Conservation (phyloP, 2,113 vertebrate genomes). For the Psilopsiagon aurifrons region DNA sequence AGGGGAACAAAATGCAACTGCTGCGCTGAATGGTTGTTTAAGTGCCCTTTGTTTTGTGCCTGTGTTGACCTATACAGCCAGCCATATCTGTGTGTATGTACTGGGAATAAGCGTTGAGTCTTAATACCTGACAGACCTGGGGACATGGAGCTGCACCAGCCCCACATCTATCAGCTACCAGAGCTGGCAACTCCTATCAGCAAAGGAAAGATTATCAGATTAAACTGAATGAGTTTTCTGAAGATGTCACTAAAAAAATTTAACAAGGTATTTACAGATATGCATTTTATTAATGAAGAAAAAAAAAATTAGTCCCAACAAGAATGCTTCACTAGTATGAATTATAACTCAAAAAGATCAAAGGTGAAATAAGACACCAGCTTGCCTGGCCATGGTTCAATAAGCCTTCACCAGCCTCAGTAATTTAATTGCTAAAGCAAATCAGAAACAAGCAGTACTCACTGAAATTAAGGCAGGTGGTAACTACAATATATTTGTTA, state of each 20-base stretch:
- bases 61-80: not conserved
- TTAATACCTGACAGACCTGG: not conserved
- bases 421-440: not conserved
- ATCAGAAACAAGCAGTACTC: not conserved
- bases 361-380: not conserved
- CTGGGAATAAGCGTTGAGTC: not conserved
- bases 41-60: not conserved
- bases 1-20: not conserved
- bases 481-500: not conserved
- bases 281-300: not conserved
- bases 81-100: not conserved
- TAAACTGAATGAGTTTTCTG: not conserved
- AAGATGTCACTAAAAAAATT: not conserved
- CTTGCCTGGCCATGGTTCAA: not conserved
- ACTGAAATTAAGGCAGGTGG: not conserved
- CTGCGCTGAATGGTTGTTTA: not conserved
- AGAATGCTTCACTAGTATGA: not conserved
- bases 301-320: not conserved
- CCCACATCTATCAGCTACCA: not conserved
- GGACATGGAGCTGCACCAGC: not conserved
- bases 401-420: not conserved
- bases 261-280: not conserved
- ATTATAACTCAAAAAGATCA: not conserved
- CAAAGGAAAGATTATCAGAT: not conserved
- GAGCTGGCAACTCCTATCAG: not conserved